Percentiles rank a stretch among this genome's conserved stretches.
Evolutionary conservation across 53 echinoderm and acorn worm species (phyloP).

Genomic region (Zoroaster sp.): DNA sequence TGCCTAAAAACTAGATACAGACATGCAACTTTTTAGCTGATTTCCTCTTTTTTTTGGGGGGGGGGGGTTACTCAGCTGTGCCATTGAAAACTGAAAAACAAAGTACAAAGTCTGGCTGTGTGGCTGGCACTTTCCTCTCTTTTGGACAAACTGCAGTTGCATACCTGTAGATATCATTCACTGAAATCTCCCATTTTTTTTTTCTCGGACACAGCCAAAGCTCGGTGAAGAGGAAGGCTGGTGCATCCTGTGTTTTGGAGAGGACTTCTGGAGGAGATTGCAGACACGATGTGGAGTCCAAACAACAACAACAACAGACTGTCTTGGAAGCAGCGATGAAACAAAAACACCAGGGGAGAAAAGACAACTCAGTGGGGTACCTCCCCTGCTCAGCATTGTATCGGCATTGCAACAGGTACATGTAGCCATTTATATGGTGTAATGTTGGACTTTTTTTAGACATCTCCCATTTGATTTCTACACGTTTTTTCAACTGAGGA

Average conservation of each 20-base stretch:
- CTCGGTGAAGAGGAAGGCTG: constrained; percentile 75
- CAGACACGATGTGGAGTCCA: constrained; percentile 40
- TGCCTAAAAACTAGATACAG: too few relatives aligned
- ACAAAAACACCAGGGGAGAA: not conserved
- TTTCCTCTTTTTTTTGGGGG: too few relatives aligned
- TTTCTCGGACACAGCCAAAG: constrained; percentile 74
- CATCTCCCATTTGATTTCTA: too few relatives aligned
- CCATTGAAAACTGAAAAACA: too few relatives aligned
- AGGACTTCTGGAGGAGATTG: constrained; percentile 58
- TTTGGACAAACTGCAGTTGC: too few relatives aligned
- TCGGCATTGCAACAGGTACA: constrained; percentile 78
- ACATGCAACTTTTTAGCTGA: too few relatives aligned
- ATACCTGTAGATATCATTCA: too few relatives aligned
- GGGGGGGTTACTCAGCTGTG: too few relatives aligned
- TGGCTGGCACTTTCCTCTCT: too few relatives aligned
- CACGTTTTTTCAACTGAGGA: too few relatives aligned
- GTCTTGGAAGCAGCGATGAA: not conserved
- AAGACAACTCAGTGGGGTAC: not conserved
- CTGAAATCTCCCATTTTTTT: not conserved
- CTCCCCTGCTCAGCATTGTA: constrained; percentile 67
- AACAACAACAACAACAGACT: not conserved
- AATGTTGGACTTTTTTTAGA: not conserved
- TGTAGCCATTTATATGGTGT: not conserved
- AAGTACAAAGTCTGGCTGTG: too few relatives aligned
- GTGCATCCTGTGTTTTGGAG: constrained; percentile 89